These are phyloP conservation scores for Eupithecia subumbrata DNA, from an alignment of 2,888 invertebrate species.

Conservation along the genomic window DNA sequence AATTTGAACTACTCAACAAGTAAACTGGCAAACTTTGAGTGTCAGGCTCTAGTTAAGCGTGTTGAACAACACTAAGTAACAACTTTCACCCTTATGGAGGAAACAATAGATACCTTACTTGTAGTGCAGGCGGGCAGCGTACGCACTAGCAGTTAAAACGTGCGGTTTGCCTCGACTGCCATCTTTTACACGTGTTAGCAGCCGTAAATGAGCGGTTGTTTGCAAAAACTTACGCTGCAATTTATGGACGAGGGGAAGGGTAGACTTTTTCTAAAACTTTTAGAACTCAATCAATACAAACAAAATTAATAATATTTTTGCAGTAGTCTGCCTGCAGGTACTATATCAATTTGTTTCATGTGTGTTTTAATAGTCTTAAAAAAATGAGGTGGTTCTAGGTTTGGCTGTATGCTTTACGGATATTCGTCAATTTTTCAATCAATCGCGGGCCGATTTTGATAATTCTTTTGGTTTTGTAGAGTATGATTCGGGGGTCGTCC, in stretches of 20 bases:
- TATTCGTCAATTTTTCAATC: too few relatives aligned
- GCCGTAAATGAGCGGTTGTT: not conserved
- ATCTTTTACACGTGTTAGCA: not conserved
- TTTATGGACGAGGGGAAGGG: too few relatives aligned
- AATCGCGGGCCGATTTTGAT: not conserved
- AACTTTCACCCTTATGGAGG: slow-evolving; percentile 6
- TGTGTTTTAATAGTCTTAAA: too few relatives aligned
- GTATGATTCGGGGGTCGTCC: too few relatives aligned
- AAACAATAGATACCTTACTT: not conserved
- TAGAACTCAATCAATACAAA: too few relatives aligned
- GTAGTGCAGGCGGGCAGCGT: not conserved
- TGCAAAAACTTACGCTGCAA: not conserved
- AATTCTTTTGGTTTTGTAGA: not conserved
- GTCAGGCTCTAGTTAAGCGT: not conserved
- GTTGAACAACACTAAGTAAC: not conserved
- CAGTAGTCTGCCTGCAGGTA: too few relatives aligned
- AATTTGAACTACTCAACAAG: not conserved
- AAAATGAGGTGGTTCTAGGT: too few relatives aligned
- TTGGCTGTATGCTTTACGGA: too few relatives aligned
- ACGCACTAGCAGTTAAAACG: not conserved
- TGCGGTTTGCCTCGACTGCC: not conserved
- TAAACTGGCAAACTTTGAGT: slow-evolving; percentile 1
- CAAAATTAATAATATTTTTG: not conserved
- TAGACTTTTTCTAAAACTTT: too few relatives aligned
- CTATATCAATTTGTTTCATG: too few relatives aligned